Percentiles rank a stretch among this genome's conserved stretches.
Evolutionary conservation across 2,113 vertebrate species (phyloP).

Genomic region (Cairina moschata): DNA sequence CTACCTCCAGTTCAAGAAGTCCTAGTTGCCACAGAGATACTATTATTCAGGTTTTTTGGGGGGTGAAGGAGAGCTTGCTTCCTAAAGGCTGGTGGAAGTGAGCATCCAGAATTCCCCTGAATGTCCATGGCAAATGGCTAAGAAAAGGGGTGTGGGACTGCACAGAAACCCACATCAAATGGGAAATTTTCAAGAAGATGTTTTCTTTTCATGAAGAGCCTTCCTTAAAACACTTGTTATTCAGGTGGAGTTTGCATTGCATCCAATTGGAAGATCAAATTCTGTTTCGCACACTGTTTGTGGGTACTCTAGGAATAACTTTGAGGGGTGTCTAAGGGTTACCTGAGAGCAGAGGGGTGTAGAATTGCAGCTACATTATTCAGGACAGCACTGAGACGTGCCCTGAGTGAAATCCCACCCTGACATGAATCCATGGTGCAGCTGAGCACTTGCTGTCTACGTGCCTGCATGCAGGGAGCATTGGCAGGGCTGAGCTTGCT

Average conservation of each 20-base stretch:
- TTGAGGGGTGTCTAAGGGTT: neutral
- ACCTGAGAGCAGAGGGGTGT: neutral
- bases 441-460: neutral
- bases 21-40: neutral
- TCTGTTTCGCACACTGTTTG: neutral
- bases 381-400: neutral
- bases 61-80: neutral
- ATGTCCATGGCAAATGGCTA: neutral
- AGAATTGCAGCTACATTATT: neutral
- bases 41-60: neutral
- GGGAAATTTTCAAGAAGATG: neutral
- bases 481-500: neutral
- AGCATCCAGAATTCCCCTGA: neutral
- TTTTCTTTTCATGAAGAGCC: neutral
- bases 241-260: neutral
- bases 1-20: neutral
- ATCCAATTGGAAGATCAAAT: neutral
- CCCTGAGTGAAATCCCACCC: neutral
- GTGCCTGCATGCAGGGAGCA: accelerated
- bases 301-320: neutral
- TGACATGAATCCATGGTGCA: accelerated
- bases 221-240: accelerated
- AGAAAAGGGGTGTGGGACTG: neutral
- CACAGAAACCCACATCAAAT: neutral
- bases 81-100: neutral